Evolutionary conservation across 2,113 vertebrate species (phyloP), one percentile per base, ranked within the genome.

Genomic region (Arothron firmamentum): DNA sequence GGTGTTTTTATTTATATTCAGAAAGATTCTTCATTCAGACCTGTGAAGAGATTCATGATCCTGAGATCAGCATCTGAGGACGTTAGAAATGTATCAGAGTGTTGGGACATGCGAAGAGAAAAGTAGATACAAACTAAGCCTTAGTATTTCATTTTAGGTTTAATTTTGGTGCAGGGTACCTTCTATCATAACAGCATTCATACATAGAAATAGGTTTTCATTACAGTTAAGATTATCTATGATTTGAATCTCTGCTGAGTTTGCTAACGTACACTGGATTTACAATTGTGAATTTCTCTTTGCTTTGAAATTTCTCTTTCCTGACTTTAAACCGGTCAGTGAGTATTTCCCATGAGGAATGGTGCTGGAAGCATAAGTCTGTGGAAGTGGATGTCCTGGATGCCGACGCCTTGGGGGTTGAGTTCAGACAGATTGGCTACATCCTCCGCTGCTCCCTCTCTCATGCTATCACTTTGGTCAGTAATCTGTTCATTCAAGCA

Each of bases 281-380:
- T n/a, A 47, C 45, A 16, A 11, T 16, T 47, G 45, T 7, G 21
- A 12, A 50, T 17, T 38, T n/a, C 58, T 55, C 15, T 0, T 14
- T 42, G 57, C 20, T 38, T 23, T 25, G 5, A 43, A 12, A 50
- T 17, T 38, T n/a, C 58, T 55, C 15, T 0, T 14, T 42, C 60
- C 20, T 38, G 0, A 1, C 4, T 34, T 42, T 50, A 2, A n/a
- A 2, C 9, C 15, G 16, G 2, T 19, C 60, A 99, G 97, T 91
- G 52, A 94, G 94, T 68, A 96, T 99, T 70, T 82, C 91, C 62
- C 95, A 95, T 2, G 97, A 99, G 62, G 96, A 99, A 71, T 99
- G 97, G 97, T 99, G 97, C 85, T 99, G 97, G 97, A 98, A 93
- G 67, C 95, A 97, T 51, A 98, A 98, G 77, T 95, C 94, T 1